Base-by-base conservation (phyloP, 2,113 vertebrate species). In the Hydrochoerus hydrochaeris region DNA sequence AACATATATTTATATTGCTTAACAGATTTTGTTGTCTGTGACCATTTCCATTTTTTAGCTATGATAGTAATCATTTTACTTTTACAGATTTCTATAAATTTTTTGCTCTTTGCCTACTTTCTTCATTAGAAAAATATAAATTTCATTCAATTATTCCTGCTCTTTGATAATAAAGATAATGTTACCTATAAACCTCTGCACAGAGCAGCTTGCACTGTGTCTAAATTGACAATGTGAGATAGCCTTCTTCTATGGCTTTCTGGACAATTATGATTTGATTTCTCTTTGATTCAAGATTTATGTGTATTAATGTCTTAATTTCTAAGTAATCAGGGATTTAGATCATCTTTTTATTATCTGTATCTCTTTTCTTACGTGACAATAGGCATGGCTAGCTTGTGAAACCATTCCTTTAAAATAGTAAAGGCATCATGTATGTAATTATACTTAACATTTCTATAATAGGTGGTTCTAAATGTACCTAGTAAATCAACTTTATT, bases 321-420 rank as follows among this genome's bases (percentile, higher is more conserved):
- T 94, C 63, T 22, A 94, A 73, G 49, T 63, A 81, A 63, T 54
- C 28, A 38, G 10, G 7, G 24, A 82, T 30, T 30, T 14, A 6
- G 11, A 7, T 32, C 26, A 88, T 13, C 4, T 54, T 84, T 60
- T 69, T 60, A 54, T 83, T 49, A 57, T 65, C 67, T 65, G 52
- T 14, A 58, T 81, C 12, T 84, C 57, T 83, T 88, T 60, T 52
- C 57, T 87, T 86, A 24, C 44, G 75, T 52, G 58, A 24, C 62
- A 19, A 81, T 85, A 80, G 24, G 3, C 20, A 38, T 65, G 65
- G 44, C 12, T n/a, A 60, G 57, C 4, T 6, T 83, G 17, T 35
- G 75, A 88, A 65, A 69, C 3, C 22, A 54, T 44, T 96, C 57
- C 30, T 82, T 91, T 82, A 85, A 88, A 85, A 92, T 71, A 86